Evolutionary conservation across 2,888 invertebrate genomes (phyloP), one percentile per base, ranked within the genome.

Genomic region (Pristionchus exspectatus): DNA sequence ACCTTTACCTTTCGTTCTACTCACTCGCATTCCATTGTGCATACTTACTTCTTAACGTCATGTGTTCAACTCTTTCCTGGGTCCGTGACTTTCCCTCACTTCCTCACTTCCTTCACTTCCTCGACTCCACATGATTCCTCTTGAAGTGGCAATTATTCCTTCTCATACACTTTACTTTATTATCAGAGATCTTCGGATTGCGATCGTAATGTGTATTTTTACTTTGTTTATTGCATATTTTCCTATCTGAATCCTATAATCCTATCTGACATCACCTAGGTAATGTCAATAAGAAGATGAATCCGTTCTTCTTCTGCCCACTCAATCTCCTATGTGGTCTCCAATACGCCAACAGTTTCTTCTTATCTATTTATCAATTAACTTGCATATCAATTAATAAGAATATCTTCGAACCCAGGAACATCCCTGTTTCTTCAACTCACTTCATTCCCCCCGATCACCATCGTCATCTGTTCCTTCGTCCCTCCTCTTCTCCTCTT

Each of bases 381-480:
- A n/a, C n/a, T n/a, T n/a, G n/a, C n/a, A n/a, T n/a, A n/a, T n/a
- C n/a, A n/a, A n/a, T n/a, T n/a, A n/a, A n/a, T n/a, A n/a, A n/a
- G n/a, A n/a, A n/a, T n/a, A n/a, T n/a, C n/a, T n/a, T n/a, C n/a
- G n/a, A n/a, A n/a, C n/a, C n/a, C n/a, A n/a, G n/a, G 54, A 54
- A 18, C 12, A 16, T 30, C 2, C 69, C 69, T 9, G n/a, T n/a
- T n/a, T 30, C 69, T 30, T 16, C 27, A 1, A 38, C 72, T n/a
- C 18, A 16, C 72, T 2, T 38, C 38, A 38, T 2, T 21, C 38
- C 72, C 33, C 38, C 33, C 7, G 4, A 24, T 59, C 72, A 1
- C 38, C 72, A 38, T 74, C 7, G 33, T 74, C 72, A 74, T 74
- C 30, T 74, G 72, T 74, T 74, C 69, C 27, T 56, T 16, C 69